phyloP scores from a whole-genome alignment of 2,888 invertebrate genomes.

The Zaprionus bogoriensis region DNA sequence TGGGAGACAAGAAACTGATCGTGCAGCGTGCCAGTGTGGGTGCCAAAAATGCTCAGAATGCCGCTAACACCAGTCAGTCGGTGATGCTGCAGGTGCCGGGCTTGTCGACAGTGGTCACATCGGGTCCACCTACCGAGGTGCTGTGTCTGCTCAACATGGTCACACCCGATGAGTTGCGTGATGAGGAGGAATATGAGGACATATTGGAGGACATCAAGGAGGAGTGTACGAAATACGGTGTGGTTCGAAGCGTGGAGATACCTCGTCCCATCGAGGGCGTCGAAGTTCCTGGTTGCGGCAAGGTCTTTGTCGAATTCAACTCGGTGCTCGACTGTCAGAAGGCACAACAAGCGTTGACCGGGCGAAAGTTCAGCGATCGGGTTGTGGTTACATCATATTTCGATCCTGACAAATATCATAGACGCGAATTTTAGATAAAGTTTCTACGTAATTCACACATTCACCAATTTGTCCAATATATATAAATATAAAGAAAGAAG shows the following conservation, averaged over 20 bases:
- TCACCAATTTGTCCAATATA: conserved; percentile 61
- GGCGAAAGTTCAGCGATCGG: conserved; percentile 98
- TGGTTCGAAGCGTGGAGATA: conserved; percentile 98
- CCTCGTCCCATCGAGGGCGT: conserved; percentile 98
- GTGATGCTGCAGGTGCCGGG: conserved; percentile 86
- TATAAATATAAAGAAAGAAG: not conserved
- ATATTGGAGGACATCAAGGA: conserved; percentile 99
- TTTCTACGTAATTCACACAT: conserved; percentile 67
- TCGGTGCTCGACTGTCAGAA: conserved; percentile 98
- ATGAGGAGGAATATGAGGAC: conserved; percentile 99
- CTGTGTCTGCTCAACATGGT: conserved; percentile 99
- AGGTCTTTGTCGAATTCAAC: conserved; percentile 99
- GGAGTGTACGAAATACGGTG: conserved; percentile 98
- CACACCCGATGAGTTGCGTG: conserved; percentile 96
- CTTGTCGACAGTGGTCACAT: conserved; percentile 92
- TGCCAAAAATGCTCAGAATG: conserved; percentile 94
- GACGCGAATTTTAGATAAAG: conserved; percentile 93
- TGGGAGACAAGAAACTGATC: conserved; percentile 98
- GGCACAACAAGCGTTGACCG: conserved; percentile 98
- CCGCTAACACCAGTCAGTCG: conserved; percentile 83
- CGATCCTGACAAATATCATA: conserved; percentile 98
- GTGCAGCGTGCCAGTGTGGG: conserved; percentile 99
- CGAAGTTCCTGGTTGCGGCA: conserved; percentile 98
- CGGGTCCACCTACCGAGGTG: conserved; percentile 97
- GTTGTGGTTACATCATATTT: conserved; percentile 99